Evolutionary conservation across 2,888 invertebrate genomes (phyloP).

Genomic region (Meandrusa payeni): DNA sequence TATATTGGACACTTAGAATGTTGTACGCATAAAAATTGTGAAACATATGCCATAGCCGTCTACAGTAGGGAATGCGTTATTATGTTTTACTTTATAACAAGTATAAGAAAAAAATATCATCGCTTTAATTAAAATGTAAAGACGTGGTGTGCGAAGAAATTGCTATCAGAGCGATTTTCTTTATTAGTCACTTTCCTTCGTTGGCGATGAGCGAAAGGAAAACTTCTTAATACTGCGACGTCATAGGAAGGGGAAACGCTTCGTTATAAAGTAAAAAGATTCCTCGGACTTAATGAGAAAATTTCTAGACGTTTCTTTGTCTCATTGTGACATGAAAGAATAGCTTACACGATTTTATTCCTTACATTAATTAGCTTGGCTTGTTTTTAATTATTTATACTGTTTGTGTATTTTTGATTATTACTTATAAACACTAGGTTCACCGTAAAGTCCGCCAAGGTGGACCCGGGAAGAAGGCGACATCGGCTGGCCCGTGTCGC

Average conservation of each 20-base stretch:
- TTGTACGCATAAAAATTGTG: too few relatives aligned
- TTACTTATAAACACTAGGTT: too few relatives aligned
- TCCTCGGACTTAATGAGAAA: conserved; percentile 66
- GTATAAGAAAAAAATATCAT: conserved; percentile 39
- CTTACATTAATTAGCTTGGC: not conserved
- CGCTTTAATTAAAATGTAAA: conserved; percentile 59
- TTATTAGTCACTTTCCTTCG: conserved; percentile 65
- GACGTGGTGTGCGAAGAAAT: conserved; percentile 47
- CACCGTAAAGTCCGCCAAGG: too few relatives aligned
- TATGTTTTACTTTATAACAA: too few relatives aligned
- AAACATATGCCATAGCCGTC: too few relatives aligned
- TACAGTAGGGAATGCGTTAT: too few relatives aligned
- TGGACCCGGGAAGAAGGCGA: too few relatives aligned
- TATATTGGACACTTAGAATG: too few relatives aligned
- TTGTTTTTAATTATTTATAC: not conserved
- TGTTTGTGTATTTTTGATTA: too few relatives aligned
- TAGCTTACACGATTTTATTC: not conserved
- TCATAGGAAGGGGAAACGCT: conserved; percentile 54
- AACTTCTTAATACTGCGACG: conserved; percentile 57
- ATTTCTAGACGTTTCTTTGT: conserved; percentile 57
- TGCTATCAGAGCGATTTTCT: conserved; percentile 62
- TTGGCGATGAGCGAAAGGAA: conserved; percentile 51
- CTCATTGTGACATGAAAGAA: conserved; percentile 38
- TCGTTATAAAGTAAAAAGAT: conserved; percentile 60
- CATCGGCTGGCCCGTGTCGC: too few relatives aligned